Percentiles rank a stretch among this genome's conserved stretches.
Conservation (phyloP, 1,140 invertebrate species). For the Drosophila asahinai region DNA sequence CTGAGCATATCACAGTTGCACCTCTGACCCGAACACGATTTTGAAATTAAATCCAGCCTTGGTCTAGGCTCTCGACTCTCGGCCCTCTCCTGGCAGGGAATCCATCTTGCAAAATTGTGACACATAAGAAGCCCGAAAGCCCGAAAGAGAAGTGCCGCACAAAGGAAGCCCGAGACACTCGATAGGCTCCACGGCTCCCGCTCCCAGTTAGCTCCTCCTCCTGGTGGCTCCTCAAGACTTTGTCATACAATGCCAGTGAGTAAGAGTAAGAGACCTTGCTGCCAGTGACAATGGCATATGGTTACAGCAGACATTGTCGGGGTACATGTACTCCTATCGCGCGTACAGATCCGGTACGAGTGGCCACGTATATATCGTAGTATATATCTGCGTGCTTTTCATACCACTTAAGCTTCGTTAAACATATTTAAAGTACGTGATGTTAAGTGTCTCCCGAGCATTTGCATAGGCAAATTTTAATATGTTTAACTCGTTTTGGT, state of each 20-base stretch:
- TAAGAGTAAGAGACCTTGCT: slow-evolving; percentile 18
- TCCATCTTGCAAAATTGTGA: slow-evolving; percentile 33
- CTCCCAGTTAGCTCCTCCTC: background rate
- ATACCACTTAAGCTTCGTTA: slow-evolving; percentile 77
- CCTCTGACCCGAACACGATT: slow-evolving; percentile 35
- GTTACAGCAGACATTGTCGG: slow-evolving; percentile 14
- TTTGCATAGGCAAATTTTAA: slow-evolving; percentile 79
- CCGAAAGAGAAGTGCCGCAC: slow-evolving; percentile 12
- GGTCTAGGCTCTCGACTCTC: slow-evolving; percentile 4
- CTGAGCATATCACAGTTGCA: slow-evolving; percentile 26
- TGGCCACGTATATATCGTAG: slow-evolving; percentile 21
- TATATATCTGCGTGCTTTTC: slow-evolving; percentile 39
- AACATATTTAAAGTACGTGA: slow-evolving; percentile 82
- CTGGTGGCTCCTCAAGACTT: background rate
- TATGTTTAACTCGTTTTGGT: slow-evolving; percentile 78
- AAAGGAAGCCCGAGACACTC: slow-evolving; percentile 35
- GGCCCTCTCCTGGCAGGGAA: slow-evolving; percentile 5
- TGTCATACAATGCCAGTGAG: slow-evolving; percentile 25
- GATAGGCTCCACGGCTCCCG: slow-evolving; percentile 26
- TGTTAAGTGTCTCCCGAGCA: slow-evolving; percentile 70
- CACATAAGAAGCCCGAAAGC: slow-evolving; percentile 15
- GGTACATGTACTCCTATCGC: background rate
- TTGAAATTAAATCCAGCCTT: slow-evolving; percentile 37
- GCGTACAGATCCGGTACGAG: background rate
- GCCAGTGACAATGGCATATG: slow-evolving; percentile 53